phyloP scores from a whole-genome alignment of 2,888 invertebrate species.

The Tenthredo mesomela region DNA sequence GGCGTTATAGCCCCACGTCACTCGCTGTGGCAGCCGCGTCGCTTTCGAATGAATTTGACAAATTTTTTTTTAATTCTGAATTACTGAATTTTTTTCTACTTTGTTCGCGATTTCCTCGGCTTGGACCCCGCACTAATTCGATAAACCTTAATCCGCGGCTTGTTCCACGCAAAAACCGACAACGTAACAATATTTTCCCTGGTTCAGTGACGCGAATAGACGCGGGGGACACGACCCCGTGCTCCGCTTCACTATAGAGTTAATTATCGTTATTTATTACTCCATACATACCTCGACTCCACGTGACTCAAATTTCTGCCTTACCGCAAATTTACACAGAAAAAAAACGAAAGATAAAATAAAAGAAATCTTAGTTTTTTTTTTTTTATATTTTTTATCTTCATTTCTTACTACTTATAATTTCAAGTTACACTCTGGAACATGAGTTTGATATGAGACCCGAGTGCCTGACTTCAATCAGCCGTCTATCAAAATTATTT shows the following conservation, averaged over 20 bases:
- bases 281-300: background rate
- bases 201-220: constrained; percentile 30
- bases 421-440: background rate
- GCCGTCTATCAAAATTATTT: constrained; percentile 16
- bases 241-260: constrained; percentile 12
- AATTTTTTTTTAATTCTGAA: background rate
- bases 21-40: background rate
- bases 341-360: background rate
- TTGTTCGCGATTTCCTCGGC: background rate
- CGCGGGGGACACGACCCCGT: constrained; percentile 24
- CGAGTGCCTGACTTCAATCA: background rate
- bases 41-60: constrained; percentile 28
- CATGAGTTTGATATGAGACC: background rate
- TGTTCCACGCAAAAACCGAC: constrained; percentile 28
- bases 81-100: background rate
- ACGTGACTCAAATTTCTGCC: background rate
- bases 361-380: background rate
- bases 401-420: background rate
- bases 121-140: constrained; percentile 20
- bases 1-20: background rate
- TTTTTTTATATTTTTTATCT: background rate
- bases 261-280: constrained; percentile 29
- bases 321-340: background rate
- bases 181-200: constrained; percentile 39
- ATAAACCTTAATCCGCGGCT: constrained; percentile 42